A percentile compares a stretch with the other conserved stretches of the same genome.
Evolutionary conservation across 1,140 invertebrate species (phyloP).

Genomic region (Pogonomyrmex californicus): DNA sequence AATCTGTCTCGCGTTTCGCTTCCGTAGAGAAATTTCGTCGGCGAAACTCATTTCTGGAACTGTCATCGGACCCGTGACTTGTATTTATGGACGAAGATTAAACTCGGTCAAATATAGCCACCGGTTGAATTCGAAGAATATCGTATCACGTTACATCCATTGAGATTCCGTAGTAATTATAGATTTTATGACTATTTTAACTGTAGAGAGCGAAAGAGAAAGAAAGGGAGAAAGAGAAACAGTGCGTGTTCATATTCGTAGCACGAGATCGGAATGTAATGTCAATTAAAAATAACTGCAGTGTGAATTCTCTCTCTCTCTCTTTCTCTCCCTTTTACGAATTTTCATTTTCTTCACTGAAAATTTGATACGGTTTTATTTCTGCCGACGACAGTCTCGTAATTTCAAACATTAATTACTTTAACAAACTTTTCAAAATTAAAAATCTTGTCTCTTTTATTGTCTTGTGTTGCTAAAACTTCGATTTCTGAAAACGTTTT

Average conservation of each 20-base stretch:
- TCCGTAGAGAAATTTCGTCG: conserved; percentile 24
- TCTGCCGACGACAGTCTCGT: background rate
- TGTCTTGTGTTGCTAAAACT: background rate
- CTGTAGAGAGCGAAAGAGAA: background rate
- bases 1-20: background rate
- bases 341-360: conserved; percentile 6
- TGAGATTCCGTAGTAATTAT: conserved; percentile 47
- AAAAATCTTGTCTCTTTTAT: background rate
- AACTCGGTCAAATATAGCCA: conserved; percentile 52
- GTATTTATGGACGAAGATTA: conserved; percentile 54
- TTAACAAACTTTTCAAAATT: background rate
- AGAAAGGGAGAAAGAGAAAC: background rate
- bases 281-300: conserved; percentile 33
- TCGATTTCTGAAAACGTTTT: background rate
- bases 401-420: background rate
- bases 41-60: conserved; percentile 41
- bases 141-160: conserved; percentile 35
- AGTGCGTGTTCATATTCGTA: conserved; percentile 20
- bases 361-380: conserved; percentile 5
- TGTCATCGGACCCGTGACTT: conserved; percentile 37
- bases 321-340: background rate
- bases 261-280: conserved; percentile 12
- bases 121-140: conserved; percentile 57
- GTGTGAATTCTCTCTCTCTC: background rate
- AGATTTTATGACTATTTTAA: conserved; percentile 49